Evolutionary conservation across 2,113 vertebrate genomes (phyloP).

Genomic region (Indicator maculatus): DNA sequence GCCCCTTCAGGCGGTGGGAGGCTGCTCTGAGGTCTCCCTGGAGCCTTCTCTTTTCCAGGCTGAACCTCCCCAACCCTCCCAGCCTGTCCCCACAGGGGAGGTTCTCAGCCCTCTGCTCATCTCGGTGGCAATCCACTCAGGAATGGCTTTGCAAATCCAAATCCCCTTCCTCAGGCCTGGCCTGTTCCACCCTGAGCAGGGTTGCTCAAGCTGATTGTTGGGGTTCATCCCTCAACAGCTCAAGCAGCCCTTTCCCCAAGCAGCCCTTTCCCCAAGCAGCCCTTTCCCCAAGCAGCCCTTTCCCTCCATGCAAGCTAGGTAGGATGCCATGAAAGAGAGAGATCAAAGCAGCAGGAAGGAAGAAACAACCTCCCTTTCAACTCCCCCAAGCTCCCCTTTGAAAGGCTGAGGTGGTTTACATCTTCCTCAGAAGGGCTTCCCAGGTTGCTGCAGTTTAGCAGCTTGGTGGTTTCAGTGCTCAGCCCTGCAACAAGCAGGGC

Average conservation of each 20-base stretch:
- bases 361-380: neutral
- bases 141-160: neutral
- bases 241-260: neutral
- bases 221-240: neutral
- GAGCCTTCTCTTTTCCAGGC: too few relatives aligned
- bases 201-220: slow-evolving; percentile 1
- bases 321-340: neutral
- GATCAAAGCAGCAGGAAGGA: neutral
- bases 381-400: neutral
- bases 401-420: neutral
- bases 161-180: neutral
- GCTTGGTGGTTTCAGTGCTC: slow-evolving; percentile 16
- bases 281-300: neutral
- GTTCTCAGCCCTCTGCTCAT: too few relatives aligned
- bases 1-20: too few relatives aligned
- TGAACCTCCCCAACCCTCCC: too few relatives aligned
- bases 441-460: neutral
- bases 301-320: neutral
- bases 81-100: too few relatives aligned
- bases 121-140: neutral
- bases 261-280: too few relatives aligned
- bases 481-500: slow-evolving; percentile 53
- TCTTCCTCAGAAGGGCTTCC: slow-evolving; percentile 14
- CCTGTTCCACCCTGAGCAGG: neutral
- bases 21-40: too few relatives aligned